A percentile compares a stretch with the other conserved stretches of the same genome.
These are phyloP conservation scores for Eucriotettix oculatus DNA, from an alignment of 2,888 invertebrate species.

Conservation along the genomic window DNA sequence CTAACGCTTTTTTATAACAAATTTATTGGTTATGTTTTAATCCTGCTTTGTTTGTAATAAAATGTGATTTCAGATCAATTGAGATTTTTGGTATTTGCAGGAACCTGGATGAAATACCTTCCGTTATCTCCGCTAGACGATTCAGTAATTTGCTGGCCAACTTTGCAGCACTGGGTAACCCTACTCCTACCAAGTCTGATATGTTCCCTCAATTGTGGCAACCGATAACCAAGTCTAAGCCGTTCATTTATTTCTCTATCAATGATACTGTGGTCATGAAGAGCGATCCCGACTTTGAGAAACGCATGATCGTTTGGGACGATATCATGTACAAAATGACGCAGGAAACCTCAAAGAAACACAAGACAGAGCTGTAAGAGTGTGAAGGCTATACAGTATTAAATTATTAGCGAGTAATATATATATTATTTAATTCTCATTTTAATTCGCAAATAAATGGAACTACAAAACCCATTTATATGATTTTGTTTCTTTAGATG, in stretches of 20 bases:
- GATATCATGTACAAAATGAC: not conserved
- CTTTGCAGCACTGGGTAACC: not conserved
- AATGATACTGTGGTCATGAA: not conserved
- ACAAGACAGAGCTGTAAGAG: too few species aligned
- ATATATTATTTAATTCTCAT: too few species aligned
- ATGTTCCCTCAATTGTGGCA: not conserved
- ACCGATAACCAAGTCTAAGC: not conserved
- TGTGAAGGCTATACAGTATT: too few species aligned
- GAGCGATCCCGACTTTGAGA: not conserved
- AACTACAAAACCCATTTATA: too few species aligned
- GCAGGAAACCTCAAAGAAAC: not conserved
- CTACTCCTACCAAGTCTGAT: not conserved
- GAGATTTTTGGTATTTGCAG: not conserved
- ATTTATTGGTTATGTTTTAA: not conserved
- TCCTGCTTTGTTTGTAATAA: not conserved
- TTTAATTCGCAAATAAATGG: too few species aligned
- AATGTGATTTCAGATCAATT: not conserved
- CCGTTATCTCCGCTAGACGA: not conserved
- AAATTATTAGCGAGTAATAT: too few species aligned
- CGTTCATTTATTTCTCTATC: not conserved
- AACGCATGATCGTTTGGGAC: not conserved
- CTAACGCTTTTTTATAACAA: too few species aligned
- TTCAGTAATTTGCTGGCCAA: not conserved
- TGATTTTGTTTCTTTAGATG: too few species aligned
- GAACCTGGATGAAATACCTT: not conserved